A percentile compares a stretch with the other conserved stretches of the same genome.
Evolutionary conservation across 2,888 invertebrate species (phyloP).

Genomic region (Parapristionchus giblindavisi): DNA sequence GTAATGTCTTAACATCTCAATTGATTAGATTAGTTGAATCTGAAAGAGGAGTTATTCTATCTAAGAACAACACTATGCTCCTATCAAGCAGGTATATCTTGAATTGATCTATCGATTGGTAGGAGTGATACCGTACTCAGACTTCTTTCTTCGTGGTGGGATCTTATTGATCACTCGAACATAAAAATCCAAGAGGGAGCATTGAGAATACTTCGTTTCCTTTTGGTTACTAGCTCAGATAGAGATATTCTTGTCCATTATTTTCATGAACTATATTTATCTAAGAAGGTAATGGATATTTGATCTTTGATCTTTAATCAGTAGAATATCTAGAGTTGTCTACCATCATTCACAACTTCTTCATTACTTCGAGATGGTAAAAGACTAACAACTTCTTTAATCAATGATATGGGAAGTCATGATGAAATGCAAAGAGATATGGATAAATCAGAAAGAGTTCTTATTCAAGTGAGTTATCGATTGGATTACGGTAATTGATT

Average conservation of each 20-base stretch:
- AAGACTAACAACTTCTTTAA: background rate
- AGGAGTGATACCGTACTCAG: no score
- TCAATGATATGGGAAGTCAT: slow-evolving; percentile 26
- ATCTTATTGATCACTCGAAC: background rate
- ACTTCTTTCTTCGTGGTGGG: no score
- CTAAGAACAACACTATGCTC: no score
- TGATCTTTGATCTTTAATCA: background rate
- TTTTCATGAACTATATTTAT: slow-evolving; percentile 5
- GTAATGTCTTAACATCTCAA: background rate
- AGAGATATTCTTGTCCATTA: slow-evolving; percentile 14
- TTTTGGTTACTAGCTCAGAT: background rate
- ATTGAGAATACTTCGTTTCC: background rate
- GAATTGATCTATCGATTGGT: no score
- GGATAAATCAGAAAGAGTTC: background rate
- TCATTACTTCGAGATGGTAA: slow-evolving; percentile 6
- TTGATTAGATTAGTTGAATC: background rate
- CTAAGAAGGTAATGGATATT: background rate
- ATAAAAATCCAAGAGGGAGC: background rate
- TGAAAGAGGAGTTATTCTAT: no score
- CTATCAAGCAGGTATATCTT: no score
- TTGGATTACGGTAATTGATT: background rate
- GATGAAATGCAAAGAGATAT: slow-evolving; percentile 22
- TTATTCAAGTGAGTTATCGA: background rate
- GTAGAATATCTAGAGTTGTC: background rate
- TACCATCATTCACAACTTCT: slow-evolving; percentile 16